Evolutionary conservation across 2,113 vertebrate species (phyloP), one percentile per base, ranked within the genome.

Genomic region (Sturnira hondurensis): DNA sequence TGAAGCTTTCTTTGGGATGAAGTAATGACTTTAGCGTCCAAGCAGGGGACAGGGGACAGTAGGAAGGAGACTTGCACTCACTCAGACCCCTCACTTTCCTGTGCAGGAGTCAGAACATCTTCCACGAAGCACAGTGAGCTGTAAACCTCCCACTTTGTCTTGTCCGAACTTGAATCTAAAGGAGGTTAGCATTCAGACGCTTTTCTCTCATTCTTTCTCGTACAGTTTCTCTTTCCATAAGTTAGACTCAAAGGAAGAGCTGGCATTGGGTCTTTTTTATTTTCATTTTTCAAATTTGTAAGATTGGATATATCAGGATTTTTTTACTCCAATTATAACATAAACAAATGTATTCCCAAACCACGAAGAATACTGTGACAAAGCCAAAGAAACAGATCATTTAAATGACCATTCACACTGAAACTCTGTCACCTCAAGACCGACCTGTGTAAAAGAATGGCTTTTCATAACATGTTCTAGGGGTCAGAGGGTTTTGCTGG

Each of bases 111-210:
- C 63, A 87, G 31, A 86, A 9, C 5, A 63, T 54, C 94, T 89
- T 45, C 54, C 10, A 12, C 26, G 36, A 33, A 81, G 43, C 45
- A 24, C 12, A 31, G 22, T 0, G 13, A 36, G 11, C 33, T 82
- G 26, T 20, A 50, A 73, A 86, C 47, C 7, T 67, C 63, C 52
- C 14, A 63, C 14, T 9, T 95, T 86, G 67, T 86, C 63, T 92
- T 67, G 13, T 73, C 36, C 93, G 56, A 93, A 93, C 31, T 80
- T 93, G 86, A 78, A 28, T 78, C 92, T 68, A 38, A 77, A 82
- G 70, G 77, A 85, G 1, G 38, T 9, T 77, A 24, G 22, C 38
- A 20, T 65, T 80, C 58, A 94, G 28, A 15, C 65, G 8, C 31
- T 65, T 74, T 33, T 63, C 6, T 89, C 38, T 77, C 28, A 63